phyloP scores from a whole-genome alignment of 2,888 invertebrate genomes.

The Dromius quadrimaculatus region DNA sequence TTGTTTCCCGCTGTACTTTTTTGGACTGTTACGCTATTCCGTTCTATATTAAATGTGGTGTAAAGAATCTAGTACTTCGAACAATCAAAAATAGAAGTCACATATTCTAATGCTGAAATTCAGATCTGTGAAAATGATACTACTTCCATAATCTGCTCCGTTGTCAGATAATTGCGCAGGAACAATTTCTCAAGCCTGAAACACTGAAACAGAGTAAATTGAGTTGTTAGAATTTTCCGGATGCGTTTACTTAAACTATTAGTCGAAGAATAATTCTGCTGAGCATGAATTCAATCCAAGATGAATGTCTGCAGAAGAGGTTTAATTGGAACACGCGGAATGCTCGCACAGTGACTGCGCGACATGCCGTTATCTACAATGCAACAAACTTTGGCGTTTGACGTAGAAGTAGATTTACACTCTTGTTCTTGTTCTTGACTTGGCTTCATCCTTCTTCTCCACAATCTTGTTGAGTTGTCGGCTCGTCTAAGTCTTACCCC shows the following conservation, averaged over 20 bases:
- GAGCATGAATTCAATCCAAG: slow-evolving; percentile 28
- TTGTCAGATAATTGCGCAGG: too few relatives aligned
- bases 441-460: neutral
- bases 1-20: too few relatives aligned
- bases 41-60: too few relatives aligned
- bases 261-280: neutral
- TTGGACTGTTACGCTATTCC: too few relatives aligned
- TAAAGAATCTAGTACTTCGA: too few relatives aligned
- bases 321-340: slow-evolving; percentile 38
- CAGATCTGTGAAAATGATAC: too few relatives aligned
- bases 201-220: too few relatives aligned
- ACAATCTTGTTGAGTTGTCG: neutral
- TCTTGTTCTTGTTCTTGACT: slow-evolving; percentile 18
- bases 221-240: too few relatives aligned
- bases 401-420: slow-evolving; percentile 23
- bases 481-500: neutral
- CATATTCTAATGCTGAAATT: too few relatives aligned
- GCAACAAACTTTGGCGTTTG: slow-evolving; percentile 41
- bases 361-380: slow-evolving; percentile 43
- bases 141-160: too few relatives aligned
- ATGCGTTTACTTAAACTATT: neutral
- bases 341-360: neutral
- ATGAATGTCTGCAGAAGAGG: slow-evolving; percentile 21
- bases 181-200: too few relatives aligned
- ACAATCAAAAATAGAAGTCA: too few relatives aligned